A percentile compares a stretch with the other conserved stretches of the same genome.
Conservation (phyloP, 2,888 invertebrate species). For the Abrostola triplasia region DNA sequence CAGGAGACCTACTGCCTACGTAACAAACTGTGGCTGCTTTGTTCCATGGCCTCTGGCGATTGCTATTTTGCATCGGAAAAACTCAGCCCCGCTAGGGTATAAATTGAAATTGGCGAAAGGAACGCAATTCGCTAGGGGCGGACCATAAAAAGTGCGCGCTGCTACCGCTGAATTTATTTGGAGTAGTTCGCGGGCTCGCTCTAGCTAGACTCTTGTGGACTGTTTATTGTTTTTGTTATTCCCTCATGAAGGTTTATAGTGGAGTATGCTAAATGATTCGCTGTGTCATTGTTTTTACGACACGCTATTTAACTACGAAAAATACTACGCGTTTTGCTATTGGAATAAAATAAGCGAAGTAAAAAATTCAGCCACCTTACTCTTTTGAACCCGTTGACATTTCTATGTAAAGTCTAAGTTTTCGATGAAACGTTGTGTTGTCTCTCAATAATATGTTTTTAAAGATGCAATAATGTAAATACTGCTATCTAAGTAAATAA, state of each 20-base stretch:
- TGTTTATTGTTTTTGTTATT: constrained; percentile 54
- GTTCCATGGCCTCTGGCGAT: constrained; percentile 62
- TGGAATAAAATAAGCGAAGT: not conserved
- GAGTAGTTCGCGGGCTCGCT: constrained; percentile 48
- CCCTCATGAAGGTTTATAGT: constrained; percentile 33
- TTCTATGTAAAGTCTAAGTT: too few relatives aligned
- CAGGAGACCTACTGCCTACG: constrained; percentile 55
- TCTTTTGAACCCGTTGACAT: too few relatives aligned
- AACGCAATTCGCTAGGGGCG: constrained; percentile 74
- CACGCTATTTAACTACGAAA: not conserved
- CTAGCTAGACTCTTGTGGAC: constrained; percentile 33
- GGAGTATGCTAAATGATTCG: constrained; percentile 3
- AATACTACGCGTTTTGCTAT: not conserved
- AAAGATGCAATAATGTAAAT: too few relatives aligned
- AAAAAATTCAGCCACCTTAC: too few relatives aligned
- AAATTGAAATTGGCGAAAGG: constrained; percentile 82
- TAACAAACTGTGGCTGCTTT: constrained; percentile 56
- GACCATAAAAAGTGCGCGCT: constrained; percentile 65
- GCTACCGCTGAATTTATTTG: constrained; percentile 65
- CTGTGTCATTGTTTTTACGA: not conserved
- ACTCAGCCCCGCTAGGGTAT: constrained; percentile 73
- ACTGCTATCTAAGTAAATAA: too few relatives aligned
- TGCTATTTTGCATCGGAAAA: constrained; percentile 82
- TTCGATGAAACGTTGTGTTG: too few relatives aligned
- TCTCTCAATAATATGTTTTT: too few relatives aligned